Base-by-base conservation (phyloP, 2,113 vertebrate species). In the Paraplagusia blochii region DNA sequence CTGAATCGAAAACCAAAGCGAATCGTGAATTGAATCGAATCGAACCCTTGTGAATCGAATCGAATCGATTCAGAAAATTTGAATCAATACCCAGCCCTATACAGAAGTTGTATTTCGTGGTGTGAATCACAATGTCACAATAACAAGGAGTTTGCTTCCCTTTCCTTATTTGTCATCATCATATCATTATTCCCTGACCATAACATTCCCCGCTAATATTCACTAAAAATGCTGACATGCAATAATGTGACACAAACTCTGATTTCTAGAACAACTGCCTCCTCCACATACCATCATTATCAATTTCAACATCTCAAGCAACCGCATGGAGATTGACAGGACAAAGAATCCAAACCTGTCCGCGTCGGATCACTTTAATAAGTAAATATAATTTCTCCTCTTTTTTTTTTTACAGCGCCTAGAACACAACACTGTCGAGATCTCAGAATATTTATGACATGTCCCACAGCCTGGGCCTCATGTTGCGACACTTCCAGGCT, bases 391-490 rank as follows among this genome's bases (percentile, higher is more conserved):
- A 66, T n/a, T 1, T 43, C n/a, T n/a, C n/a, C n/a, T n/a, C n/a
- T n/a, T n/a, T n/a, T 33, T 7, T 10, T 19, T 15, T 10, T 29
- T 44, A 18, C 3, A 48, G 19, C 34, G 29, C 34, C 11, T 3
- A 34, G 17, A 58, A 35, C 9, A 15, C 44, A 44, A 13, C 15
- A 29, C 60, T 67, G 48, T 45, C 54, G 62, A 44, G 51, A 51
- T 45, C 47, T 77, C 53, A 46, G 7, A 61, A 14, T 4, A 63
- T 53, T 14, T 43, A 66, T 45, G 63, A 40, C 38, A 40, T 40
- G 38, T 40, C 38, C 13, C 13, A 12, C 11, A 4, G 38, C 9
- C 38, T 10, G 6, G 38, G 38, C 38, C 38, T 40, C 11, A 40
- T 29, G 36, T 3, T 39, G 14, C 44, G 39, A 16, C 50, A 57